Base-by-base conservation (phyloP, 2,888 invertebrate genomes). In the Ormyrus thymus region DNA sequence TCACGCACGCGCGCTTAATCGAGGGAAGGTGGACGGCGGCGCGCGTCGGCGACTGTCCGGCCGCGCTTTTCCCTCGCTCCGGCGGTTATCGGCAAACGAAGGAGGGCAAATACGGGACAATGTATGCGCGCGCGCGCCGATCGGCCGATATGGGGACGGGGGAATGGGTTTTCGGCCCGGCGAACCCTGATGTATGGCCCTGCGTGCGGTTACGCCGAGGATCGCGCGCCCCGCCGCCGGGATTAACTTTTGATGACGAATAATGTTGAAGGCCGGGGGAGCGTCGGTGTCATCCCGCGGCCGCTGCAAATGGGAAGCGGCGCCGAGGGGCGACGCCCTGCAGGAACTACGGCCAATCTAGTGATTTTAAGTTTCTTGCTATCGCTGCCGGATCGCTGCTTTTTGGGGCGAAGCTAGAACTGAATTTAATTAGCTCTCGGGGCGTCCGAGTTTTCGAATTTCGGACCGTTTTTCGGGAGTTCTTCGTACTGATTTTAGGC, bases 21-120 rank as follows among this genome's bases (percentile, higher is more conserved):
- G 68, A n/a, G 53, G 48, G 73, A 48, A 56, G 9, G 8, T 65
- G 8, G 1, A 11, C 15, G 58, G 13, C 48, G 10, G 43, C 53
- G 10, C n/a, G 53, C 11, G 7, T 8, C 10, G 13, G 53, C 53
- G 66, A 66, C 53, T 66, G 53, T 15, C 46, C 73, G 9, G 73
- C 55, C 13, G 2, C 46, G 7, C 0, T 51, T 29, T 15, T 10
- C 9, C 6, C 29, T 9, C 11, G 68, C 46, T 11, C 65, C 50
- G n/a, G 86, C 83, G 84, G 84, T 86, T 86, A 86, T 86, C 86
- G 86, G 86, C 84, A 84, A 83, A 85, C 85, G 86, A 86, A 85
- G 86, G 62, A 46, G 73, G 82, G 82, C 85, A 83, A 86, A 86
- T 85, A 84, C 84, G 83, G 84, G 84, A 84, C 84, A 84, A 83